Percentiles rank a stretch among this genome's conserved stretches.
phyloP scores from a whole-genome alignment of 2,113 vertebrate genomes.

The Corythornis cristatus region DNA sequence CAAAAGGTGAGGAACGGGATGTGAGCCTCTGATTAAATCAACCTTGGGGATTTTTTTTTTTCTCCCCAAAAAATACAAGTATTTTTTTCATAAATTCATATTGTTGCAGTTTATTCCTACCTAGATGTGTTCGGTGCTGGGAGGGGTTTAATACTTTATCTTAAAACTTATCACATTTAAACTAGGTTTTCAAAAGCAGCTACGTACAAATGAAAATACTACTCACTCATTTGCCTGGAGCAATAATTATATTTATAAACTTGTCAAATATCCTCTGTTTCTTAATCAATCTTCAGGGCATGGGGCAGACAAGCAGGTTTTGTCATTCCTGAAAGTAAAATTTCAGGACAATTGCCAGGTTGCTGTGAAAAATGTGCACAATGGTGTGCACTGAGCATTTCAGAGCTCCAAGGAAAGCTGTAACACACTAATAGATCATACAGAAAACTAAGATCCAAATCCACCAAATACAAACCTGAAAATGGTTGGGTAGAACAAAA shows the following conservation, averaged over 20 bases:
- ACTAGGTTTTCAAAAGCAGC: not conserved
- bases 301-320: not conserved
- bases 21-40: not conserved
- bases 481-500: not conserved
- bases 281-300: not conserved
- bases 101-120: not conserved
- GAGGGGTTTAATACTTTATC: not conserved
- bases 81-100: not conserved
- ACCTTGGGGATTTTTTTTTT: not conserved
- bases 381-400: rapidly evolving
- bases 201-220: conserved; percentile 23
- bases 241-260: conserved; percentile 19
- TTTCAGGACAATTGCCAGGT: not conserved
- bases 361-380: not conserved
- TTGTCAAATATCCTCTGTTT: conserved; percentile 21
- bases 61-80: not conserved
- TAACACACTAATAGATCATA: not conserved
- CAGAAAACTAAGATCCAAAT: not conserved
- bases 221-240: not conserved
- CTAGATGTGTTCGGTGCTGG: not conserved
- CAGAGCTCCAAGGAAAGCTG: not conserved
- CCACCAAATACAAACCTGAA: not conserved
- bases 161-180: not conserved
- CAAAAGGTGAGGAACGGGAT: not conserved
- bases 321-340: not conserved